Evolutionary conservation across 2,797 vertebrate genomes (phyloP), one percentile per base, ranked within the genome.

Genomic region (Pipistrellus kuhlii): DNA sequence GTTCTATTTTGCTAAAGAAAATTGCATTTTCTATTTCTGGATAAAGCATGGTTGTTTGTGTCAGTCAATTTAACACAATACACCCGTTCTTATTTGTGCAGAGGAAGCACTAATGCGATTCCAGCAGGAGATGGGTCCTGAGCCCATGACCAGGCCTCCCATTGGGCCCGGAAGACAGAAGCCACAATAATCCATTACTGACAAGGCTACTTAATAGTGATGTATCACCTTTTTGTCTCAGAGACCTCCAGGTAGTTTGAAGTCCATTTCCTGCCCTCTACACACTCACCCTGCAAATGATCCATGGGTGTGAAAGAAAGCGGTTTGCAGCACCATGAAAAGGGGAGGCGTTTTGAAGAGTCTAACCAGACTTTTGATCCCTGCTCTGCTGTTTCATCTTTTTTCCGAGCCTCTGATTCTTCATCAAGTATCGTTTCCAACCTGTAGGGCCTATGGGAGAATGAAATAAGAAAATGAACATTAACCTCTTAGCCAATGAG

Each of bases 11-110:
- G 95, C 96, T 89, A 91, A 97, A 95, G 97, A 97, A 96, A 97
- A 97, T 97, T 97, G 96, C 95, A 91, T 97, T 97, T 97, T 97
- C 97, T 97, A 97, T 97, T 97, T 97, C 97, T 97, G 96, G 96
- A 96, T 96, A 95, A 97, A 95, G 92, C 97, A 97, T 93, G 92
- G 94, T 96, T 97, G 97, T 97, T 97, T 97, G 96, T 97, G 95
- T 97, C 97, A 97, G 96, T 97, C 97, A 96, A 95, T 97, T 97
- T 96, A 97, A 97, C 96, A 97, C 96, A 97, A 94, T 95, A 97
- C 85, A 96, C 94, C 80, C 69, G 88, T 93, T 97, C 94, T 96
- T 97, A 96, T 93, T 97, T 97, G 97, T 96, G 93, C 92, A 95
- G 96, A 96, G 93, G 96, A 97, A 96, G 88, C 94, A 96, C 96